Percentiles rank a stretch among this genome's conserved stretches.
Conservation (phyloP, 2,888 invertebrate genomes). For the Tanypteryx hageni region DNA sequence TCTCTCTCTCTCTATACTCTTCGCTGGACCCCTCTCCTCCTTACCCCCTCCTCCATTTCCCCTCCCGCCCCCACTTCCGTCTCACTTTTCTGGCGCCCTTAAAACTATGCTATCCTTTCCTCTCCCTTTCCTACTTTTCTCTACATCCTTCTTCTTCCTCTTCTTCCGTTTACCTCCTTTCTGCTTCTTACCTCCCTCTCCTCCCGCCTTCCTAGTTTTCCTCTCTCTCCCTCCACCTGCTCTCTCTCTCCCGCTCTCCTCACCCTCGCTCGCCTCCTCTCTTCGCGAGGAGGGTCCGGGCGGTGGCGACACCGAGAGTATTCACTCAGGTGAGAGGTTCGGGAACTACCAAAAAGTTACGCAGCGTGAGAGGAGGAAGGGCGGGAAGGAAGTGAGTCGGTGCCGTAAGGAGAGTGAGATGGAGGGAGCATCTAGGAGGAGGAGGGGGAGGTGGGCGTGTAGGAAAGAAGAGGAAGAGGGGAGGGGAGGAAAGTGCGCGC, state of each 20-base stretch:
- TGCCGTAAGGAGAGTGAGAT: not conserved
- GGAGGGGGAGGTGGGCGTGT: not conserved
- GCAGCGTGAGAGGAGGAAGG: not conserved
- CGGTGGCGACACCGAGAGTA: slow-evolving; percentile 52
- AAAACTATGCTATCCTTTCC: slow-evolving; percentile 4
- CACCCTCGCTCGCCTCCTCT: not conserved
- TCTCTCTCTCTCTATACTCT: not conserved
- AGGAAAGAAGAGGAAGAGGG: not conserved
- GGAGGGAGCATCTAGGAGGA: slow-evolving; percentile 3
- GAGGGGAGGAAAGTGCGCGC: slow-evolving; percentile 35
- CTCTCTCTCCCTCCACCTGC: slow-evolving; percentile 27
- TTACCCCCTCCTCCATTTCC: not conserved
- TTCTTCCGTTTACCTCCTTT: not conserved
- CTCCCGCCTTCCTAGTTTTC: not conserved
- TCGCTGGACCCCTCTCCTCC: slow-evolving; percentile 9
- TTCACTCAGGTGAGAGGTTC: slow-evolving; percentile 18
- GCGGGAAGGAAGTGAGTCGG: slow-evolving; percentile 50
- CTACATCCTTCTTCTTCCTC: not conserved
- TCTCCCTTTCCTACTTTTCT: not conserved
- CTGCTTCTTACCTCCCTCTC: not conserved
- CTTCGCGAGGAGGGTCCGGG: not conserved
- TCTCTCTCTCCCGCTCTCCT: not conserved
- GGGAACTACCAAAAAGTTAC: slow-evolving; percentile 54
- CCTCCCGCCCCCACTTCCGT: not conserved
- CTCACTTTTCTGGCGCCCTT: slow-evolving; percentile 8